Evolutionary conservation across 2,113 vertebrate genomes (phyloP).

Genomic region (Nicator chloris): DNA sequence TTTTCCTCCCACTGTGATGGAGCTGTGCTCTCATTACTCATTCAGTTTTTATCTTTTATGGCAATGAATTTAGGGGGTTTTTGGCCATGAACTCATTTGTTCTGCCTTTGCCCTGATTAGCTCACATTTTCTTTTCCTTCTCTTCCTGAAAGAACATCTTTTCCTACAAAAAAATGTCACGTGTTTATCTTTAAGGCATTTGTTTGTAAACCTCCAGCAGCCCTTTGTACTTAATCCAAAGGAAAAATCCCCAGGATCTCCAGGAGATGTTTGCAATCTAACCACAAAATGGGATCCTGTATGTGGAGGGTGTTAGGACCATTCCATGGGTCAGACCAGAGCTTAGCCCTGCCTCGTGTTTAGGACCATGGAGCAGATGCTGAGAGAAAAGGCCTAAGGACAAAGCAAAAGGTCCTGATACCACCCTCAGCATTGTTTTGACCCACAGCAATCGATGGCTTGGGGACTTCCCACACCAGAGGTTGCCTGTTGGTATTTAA

Average conservation of each 20-base stretch:
- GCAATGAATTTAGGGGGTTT: neutral
- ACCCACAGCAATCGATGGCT: neutral
- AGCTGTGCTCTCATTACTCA: neutral
- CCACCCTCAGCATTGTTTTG: neutral
- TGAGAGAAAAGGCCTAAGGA: neutral
- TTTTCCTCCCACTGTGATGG: neutral
- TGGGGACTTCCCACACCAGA: neutral
- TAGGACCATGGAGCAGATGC: neutral
- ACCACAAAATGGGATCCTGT: neutral
- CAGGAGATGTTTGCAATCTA: neutral
- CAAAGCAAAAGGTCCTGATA: neutral
- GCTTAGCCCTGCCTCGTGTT: neutral
- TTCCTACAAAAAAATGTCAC: neutral
- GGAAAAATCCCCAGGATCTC: neutral
- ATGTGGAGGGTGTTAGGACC: neutral
- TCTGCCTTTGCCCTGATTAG: constrained; percentile 11
- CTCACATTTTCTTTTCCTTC: constrained; percentile 15
- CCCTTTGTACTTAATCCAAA: constrained; percentile 15
- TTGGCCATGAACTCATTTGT: neutral
- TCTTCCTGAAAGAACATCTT: neutral
- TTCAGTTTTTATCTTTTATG: constrained; percentile 45
- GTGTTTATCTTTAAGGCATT: neutral
- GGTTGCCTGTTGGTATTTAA: neutral
- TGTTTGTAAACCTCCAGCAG: constrained; percentile 27
- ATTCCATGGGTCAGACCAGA: neutral